Base-by-base conservation (phyloP, 2,888 invertebrate species). In the Phyllotreta striolata region DNA sequence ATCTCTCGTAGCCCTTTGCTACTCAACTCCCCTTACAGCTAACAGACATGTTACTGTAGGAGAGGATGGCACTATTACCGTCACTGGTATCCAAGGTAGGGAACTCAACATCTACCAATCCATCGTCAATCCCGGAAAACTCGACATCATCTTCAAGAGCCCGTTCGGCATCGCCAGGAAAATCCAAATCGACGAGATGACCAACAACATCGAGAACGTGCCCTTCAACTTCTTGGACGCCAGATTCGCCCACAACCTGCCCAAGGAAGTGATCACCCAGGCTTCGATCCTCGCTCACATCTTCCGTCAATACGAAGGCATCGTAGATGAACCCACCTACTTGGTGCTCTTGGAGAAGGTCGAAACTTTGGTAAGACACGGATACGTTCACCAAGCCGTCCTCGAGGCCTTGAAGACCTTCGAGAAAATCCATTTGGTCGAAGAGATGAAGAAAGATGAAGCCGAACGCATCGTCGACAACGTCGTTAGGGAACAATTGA, bases 221-320 rank as follows among this genome's bases (percentile, higher is more conserved):
- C 24, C 37, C 12, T 35, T 51, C 39, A 54, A 40, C 54, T 14
- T 6, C 10, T 40, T 40, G 14, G 55, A 39, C 10, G 6, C 40
- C 6, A 13, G 10, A 12, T 14, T n/a, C 35, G 37, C 9, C 7
- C 10, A 4, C 4, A 12, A 44, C 35, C 37, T 43, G 13, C 24
- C 37, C 12, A 37, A n/a, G 37, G 35, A 44, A 7, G 4, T 2
- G 7, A n/a, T 49, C 10, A 52, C 12, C 13, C 69, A 70, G 66
- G 54, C 52, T 10, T 66, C 66, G 1, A 24, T 70, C 24, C 65
- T 68, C 8, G 9, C 40, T 1, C 55, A 66, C 38, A 67, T 72
- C 55, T 46, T 71, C 39, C 55, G 51, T 37, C 65, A 69, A 6
- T 70, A 60, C 55, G 55, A 70, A 66, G 70, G 70, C n/a, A 37